These are phyloP conservation scores for Tauraco hartlaubi DNA, from an alignment of 2,797 vertebrate species.

Conservation along the genomic window DNA sequence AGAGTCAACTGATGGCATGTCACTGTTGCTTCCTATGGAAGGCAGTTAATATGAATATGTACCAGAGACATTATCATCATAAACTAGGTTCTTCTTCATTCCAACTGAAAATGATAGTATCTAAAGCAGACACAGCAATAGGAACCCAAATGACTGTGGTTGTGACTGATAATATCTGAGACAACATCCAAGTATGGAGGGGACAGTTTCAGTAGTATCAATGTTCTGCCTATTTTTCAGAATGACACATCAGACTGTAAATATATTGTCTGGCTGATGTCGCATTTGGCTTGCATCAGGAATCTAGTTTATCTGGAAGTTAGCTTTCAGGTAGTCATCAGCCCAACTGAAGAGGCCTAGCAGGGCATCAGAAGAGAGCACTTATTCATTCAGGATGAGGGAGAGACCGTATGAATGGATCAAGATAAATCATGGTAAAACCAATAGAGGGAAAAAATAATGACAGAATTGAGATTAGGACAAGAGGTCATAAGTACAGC, in stretches of 20 bases:
- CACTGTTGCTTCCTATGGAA: background rate
- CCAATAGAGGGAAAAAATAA: background rate
- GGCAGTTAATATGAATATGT: background rate
- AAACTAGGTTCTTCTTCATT: background rate
- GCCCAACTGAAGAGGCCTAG: background rate
- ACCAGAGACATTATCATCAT: background rate
- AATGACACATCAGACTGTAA: background rate
- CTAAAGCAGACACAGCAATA: background rate
- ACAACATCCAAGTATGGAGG: rapidly evolving
- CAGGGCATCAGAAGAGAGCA: background rate
- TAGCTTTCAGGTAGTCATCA: background rate
- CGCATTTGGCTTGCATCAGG: background rate
- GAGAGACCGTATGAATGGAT: background rate
- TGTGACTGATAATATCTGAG: background rate
- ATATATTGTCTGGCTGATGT: background rate
- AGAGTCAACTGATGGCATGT: background rate
- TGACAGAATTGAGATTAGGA: background rate
- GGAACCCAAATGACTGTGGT: background rate
- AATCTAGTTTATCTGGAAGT: background rate
- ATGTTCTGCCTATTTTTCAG: background rate
- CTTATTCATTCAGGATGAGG: background rate
- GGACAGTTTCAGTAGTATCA: background rate
- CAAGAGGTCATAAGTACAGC: background rate
- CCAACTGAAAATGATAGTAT: background rate
- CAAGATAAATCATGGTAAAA: constrained; percentile 5